Conservation (phyloP, 2,113 vertebrate species). For the Paedocypris sp. region DNA sequence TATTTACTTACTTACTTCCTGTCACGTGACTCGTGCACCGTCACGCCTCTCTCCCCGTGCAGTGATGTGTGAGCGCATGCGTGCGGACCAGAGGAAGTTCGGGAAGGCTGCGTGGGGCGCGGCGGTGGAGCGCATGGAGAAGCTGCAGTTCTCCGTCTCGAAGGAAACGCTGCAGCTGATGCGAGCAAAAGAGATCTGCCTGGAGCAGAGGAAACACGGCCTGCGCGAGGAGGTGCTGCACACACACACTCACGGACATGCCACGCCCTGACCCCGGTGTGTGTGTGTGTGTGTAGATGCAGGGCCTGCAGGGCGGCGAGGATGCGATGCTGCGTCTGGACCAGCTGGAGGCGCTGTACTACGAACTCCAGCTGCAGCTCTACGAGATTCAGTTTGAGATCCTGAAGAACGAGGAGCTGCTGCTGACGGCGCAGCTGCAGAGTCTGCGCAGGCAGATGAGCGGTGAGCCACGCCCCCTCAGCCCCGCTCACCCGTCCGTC, state of each 20-base stretch:
- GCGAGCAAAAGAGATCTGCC: constrained; percentile 93
- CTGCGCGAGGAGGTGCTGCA: constrained; percentile 78
- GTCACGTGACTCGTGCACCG: neutral
- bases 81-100: constrained; percentile 88
- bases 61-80: constrained; percentile 90
- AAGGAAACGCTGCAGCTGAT: constrained; percentile 95
- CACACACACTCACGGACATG: too few relatives aligned
- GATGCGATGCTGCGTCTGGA: constrained; percentile 84
- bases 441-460: constrained; percentile 86
- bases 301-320: constrained; percentile 78
- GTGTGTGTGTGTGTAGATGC: constrained; percentile 66
- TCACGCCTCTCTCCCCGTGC: neutral
- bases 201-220: constrained; percentile 88
- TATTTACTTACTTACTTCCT: too few relatives aligned
- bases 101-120: constrained; percentile 87
- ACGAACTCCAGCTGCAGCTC: constrained; percentile 89
- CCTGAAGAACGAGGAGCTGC: constrained; percentile 86
- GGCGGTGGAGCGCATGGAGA: constrained; percentile 89
- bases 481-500: neutral
- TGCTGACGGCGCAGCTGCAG: constrained; percentile 87
- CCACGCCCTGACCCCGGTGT: neutral
- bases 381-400: constrained; percentile 95
- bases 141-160: constrained; percentile 83
- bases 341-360: constrained; percentile 89
- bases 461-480: constrained; percentile 55